Evolutionary conservation across 1,140 invertebrate genomes (phyloP).

Genomic region (Venustaconcha ellipsiformis): DNA sequence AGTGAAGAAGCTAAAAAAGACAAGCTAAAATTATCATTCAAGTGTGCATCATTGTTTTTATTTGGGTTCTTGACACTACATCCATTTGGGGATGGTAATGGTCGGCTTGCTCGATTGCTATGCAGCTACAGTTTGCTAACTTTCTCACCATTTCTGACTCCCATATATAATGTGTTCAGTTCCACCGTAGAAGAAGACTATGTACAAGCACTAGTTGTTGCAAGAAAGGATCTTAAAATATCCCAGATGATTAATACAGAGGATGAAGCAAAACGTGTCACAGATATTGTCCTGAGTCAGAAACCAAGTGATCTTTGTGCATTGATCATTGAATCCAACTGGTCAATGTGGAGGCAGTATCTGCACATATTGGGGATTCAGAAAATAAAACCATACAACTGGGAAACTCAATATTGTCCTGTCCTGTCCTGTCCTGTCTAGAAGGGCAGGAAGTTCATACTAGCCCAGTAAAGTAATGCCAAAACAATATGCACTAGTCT

Average conservation of each 20-base stretch:
- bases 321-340: conserved; percentile 18
- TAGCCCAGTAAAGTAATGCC: too few species aligned
- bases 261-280: not conserved
- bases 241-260: not conserved
- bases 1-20: not conserved
- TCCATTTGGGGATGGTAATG: conserved; percentile 21
- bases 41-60: conserved; percentile 9
- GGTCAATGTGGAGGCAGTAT: conserved; percentile 12
- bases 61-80: conserved; percentile 6
- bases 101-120: not conserved
- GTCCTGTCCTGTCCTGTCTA: too few species aligned
- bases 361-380: not conserved
- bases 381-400: conserved; percentile 1
- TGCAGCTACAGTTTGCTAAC: conserved; percentile 4
- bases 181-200: conserved; percentile 4
- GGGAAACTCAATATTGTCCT: not conserved
- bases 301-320: conserved; percentile 13
- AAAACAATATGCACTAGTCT: too few species aligned
- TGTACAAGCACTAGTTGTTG: conserved; percentile 6
- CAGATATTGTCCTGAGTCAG: not conserved
- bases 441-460: too few species aligned
- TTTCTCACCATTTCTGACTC: conserved; percentile 17
- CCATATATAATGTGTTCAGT: conserved; percentile 21
- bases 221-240: not conserved
- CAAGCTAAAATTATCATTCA: not conserved